Conservation (phyloP, 2,888 invertebrate species). For the Clanis bilineata region DNA sequence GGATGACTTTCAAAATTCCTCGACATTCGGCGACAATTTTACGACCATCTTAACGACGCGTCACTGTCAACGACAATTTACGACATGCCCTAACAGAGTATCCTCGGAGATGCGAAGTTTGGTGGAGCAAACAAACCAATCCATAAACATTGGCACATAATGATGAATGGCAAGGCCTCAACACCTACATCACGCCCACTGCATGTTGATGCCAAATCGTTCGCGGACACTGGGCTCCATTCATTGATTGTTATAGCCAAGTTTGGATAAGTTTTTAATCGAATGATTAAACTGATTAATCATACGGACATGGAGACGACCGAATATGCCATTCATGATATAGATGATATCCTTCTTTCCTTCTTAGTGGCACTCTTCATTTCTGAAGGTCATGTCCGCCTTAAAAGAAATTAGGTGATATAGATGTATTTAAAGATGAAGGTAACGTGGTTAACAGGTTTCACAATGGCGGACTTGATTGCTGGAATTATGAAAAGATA, state of each 20-base stretch:
- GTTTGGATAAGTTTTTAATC: conserved; percentile 13
- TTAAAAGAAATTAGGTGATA: too few species aligned
- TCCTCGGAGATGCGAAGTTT: neutral
- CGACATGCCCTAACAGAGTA: conserved; percentile 7
- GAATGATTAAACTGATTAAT: conserved; percentile 7
- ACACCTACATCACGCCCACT: conserved; percentile 32
- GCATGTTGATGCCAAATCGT: conserved; percentile 24
- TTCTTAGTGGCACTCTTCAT: too few species aligned
- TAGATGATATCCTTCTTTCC: neutral
- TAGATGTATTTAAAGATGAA: too few species aligned
- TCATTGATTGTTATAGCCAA: conserved; percentile 15
- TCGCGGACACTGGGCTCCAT: conserved; percentile 18
- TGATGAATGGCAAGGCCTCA: conserved; percentile 24
- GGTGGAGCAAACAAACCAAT: conserved; percentile 4
- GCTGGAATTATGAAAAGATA: too few species aligned
- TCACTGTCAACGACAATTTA: conserved; percentile 15
- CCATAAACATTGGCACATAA: conserved; percentile 19
- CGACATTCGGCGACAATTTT: conserved; percentile 1
- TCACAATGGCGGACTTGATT: too few species aligned
- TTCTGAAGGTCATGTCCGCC: too few species aligned
- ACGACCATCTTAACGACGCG: neutral
- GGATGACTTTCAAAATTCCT: neutral
- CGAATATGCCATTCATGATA: neutral
- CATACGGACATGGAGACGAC: neutral
- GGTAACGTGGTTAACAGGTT: too few species aligned